Evolutionary conservation across 1,140 invertebrate species (phyloP).

Genomic region (Manduca sexta): DNA sequence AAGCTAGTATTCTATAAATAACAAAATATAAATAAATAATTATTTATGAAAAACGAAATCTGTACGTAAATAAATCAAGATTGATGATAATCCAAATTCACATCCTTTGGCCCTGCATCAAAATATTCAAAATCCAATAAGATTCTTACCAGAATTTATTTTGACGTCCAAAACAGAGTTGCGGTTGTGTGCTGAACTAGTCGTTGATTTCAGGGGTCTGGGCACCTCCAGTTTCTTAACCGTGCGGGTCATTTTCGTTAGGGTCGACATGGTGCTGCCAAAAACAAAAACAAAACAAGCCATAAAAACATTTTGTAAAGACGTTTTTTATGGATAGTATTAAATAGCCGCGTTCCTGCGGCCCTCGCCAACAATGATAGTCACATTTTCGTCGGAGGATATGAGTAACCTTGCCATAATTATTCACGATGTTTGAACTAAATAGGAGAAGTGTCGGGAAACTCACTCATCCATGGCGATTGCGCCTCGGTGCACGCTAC

Average conservation of each 20-base stretch:
- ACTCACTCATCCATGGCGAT: slow-evolving; percentile 69
- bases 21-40: no score
- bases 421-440: slow-evolving; percentile 45
- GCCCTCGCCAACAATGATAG: slow-evolving; percentile 27
- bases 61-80: no score
- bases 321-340: background rate
- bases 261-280: slow-evolving; percentile 66
- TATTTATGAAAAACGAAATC: no score
- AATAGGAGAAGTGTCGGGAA: slow-evolving; percentile 39
- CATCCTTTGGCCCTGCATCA: no score
- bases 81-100: no score
- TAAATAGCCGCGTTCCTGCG: background rate
- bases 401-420: slow-evolving; percentile 61
- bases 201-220: slow-evolving; percentile 79
- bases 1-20: no score
- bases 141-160: slow-evolving; percentile 69
- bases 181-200: slow-evolving; percentile 66
- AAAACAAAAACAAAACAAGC: slow-evolving; percentile 26
- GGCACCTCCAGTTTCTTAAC: slow-evolving; percentile 83
- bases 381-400: slow-evolving; percentile 43
- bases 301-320: background rate
- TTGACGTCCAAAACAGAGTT: slow-evolving; percentile 67
- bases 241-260: slow-evolving; percentile 73
- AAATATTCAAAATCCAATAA: slow-evolving; percentile 25
- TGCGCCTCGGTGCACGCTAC: slow-evolving; percentile 47